Conservation (phyloP, 1,140 invertebrate species). For the Zaprionus capensis region DNA sequence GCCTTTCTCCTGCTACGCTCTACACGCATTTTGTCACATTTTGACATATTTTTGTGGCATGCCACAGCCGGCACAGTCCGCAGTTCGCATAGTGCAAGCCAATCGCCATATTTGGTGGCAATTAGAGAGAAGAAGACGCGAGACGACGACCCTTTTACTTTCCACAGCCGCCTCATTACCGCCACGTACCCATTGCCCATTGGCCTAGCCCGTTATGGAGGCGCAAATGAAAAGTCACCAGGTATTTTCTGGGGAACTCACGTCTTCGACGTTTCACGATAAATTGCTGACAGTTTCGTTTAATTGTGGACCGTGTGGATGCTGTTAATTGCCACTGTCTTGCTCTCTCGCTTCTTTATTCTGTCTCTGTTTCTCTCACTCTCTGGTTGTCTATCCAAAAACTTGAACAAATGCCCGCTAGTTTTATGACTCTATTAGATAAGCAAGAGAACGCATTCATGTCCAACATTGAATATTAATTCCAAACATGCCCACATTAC, state of each 20-base stretch:
- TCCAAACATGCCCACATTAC: conserved; percentile 63
- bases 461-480: conserved; percentile 60
- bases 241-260: conserved; percentile 70
- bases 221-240: conserved; percentile 59
- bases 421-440: conserved; percentile 78
- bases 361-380: not conserved
- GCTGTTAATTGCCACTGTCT: conserved; percentile 66
- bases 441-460: conserved; percentile 44
- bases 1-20: conserved; percentile 35
- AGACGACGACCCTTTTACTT: conserved; percentile 70
- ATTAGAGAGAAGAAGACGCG: conserved; percentile 60
- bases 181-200: conserved; percentile 1
- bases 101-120: conserved; percentile 72
- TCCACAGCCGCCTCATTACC: conserved; percentile 16
- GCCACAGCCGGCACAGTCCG: conserved; percentile 35
- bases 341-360: not conserved
- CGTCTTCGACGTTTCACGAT: conserved; percentile 61
- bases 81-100: conserved; percentile 49
- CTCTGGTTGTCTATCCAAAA: conserved; percentile 37
- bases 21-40: conserved; percentile 83
- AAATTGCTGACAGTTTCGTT: conserved; percentile 82
- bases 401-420: conserved; percentile 40
- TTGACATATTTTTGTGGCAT: conserved; percentile 74
- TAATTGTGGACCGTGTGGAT: conserved; percentile 63
- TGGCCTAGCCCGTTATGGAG: conserved; percentile 69